Percentiles rank a stretch among this genome's conserved stretches.
phyloP scores from a whole-genome alignment of 2,113 vertebrate genomes.

The Carlito syrichta region DNA sequence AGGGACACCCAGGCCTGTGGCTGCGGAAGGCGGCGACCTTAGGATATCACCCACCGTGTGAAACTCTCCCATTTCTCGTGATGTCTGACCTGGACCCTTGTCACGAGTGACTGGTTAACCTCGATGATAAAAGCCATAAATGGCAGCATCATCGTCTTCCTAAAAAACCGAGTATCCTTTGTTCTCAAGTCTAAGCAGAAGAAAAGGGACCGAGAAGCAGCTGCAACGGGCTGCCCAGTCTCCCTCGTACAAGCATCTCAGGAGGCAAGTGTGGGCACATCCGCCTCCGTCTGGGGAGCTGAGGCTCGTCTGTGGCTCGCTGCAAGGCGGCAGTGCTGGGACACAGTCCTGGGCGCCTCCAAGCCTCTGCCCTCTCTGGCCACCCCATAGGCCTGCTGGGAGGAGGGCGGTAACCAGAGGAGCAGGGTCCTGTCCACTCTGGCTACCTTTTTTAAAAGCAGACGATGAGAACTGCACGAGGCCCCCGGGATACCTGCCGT shows the following conservation, averaged over 20 bases:
- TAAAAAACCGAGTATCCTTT: constrained; percentile 3
- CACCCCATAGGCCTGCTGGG: not conserved
- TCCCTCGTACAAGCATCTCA: constrained; percentile 9
- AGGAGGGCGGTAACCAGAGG: too few relatives aligned
- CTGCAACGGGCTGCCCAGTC: not conserved
- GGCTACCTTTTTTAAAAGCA: not conserved
- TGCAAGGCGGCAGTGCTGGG: not conserved
- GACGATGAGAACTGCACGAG: not conserved
- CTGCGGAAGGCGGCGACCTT: too few relatives aligned
- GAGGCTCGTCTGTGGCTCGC: not conserved
- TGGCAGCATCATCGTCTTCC: not conserved
- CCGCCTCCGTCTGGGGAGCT: not conserved
- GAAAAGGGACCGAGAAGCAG: not conserved
- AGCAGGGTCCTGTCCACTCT: not conserved
- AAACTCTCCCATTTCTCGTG: constrained; percentile 2
- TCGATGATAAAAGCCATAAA: constrained; percentile 25
- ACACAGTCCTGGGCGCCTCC: not conserved
- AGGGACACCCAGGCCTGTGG: too few relatives aligned
- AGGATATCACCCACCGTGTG: too few relatives aligned
- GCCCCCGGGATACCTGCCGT: too few relatives aligned
- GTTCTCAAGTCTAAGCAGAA: not conserved
- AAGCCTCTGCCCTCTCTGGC: not conserved
- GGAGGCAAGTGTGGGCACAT: not conserved
- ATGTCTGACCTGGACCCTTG: not conserved
- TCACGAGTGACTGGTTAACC: not conserved